A percentile compares a stretch with the other conserved stretches of the same genome.
Conservation (phyloP, 2,888 invertebrate genomes). For the Drosophila merina region DNA sequence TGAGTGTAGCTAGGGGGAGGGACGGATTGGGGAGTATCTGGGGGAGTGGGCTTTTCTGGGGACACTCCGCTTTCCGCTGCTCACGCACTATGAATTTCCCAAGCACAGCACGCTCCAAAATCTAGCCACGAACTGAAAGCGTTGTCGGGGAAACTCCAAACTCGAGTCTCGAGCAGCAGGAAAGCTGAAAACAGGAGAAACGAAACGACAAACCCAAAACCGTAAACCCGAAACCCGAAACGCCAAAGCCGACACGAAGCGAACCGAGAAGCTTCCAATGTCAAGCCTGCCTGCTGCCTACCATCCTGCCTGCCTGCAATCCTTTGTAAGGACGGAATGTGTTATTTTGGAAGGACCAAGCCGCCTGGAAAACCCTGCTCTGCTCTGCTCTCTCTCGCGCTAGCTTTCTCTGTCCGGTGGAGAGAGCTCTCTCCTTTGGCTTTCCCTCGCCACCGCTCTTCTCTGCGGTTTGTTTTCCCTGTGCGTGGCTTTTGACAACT, state of each 20-base stretch:
- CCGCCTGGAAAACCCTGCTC: conserved; percentile 54
- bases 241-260: conserved; percentile 2
- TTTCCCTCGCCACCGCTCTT: conserved; percentile 9
- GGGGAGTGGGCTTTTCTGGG: conserved; percentile 16
- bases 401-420: too few species aligned
- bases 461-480: conserved; percentile 37
- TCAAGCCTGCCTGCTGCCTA: conserved; percentile 38
- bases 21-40: neutral
- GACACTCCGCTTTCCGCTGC: conserved; percentile 46
- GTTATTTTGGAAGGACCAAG: conserved; percentile 70
- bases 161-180: conserved; percentile 43
- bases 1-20: neutral
- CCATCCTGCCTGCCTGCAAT: conserved; percentile 38
- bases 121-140: conserved; percentile 74
- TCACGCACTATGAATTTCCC: conserved; percentile 50
- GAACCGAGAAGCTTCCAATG: conserved; percentile 61
- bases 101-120: conserved; percentile 77
- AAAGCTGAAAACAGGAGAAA: conserved; percentile 24
- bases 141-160: conserved; percentile 55
- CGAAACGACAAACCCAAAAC: conserved; percentile 19
- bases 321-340: conserved; percentile 68
- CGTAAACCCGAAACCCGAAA: conserved; percentile 3
- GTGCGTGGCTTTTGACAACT: conserved; percentile 48
- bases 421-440: neutral
- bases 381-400: conserved; percentile 9